phyloP scores from a whole-genome alignment of 1,140 invertebrate species.

The Coptotermes formosanus region DNA sequence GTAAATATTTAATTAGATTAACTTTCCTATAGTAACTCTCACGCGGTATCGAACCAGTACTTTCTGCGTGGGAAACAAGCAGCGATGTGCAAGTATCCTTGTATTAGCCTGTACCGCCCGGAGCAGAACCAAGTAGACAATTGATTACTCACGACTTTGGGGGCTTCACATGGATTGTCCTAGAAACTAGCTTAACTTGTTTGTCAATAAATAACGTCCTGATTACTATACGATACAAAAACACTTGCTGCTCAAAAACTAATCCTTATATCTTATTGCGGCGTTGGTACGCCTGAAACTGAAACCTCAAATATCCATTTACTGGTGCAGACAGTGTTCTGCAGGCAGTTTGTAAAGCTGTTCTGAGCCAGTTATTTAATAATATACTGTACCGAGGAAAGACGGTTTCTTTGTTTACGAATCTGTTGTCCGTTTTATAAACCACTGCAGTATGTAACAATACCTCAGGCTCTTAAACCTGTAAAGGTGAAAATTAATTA shows the following conservation, averaged over 20 bases:
- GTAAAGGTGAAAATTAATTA: too few relatives aligned
- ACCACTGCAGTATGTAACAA: too few relatives aligned
- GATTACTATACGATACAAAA: neutral
- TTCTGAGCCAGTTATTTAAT: neutral
- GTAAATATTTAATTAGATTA: too few relatives aligned
- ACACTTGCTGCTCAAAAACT: neutral
- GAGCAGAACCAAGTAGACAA: neutral
- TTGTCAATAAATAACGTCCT: neutral
- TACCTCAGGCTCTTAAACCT: too few relatives aligned
- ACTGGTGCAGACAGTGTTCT: neutral
- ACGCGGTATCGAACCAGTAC: neutral
- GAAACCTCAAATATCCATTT: neutral
- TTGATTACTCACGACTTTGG: conserved; percentile 1
- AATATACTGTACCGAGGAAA: too few relatives aligned
- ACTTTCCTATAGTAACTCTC: too few relatives aligned
- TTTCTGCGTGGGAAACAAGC: neutral
- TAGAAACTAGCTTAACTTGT: neutral
- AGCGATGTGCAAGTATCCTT: neutral
- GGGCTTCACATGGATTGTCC: neutral
- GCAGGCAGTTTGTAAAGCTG: neutral
- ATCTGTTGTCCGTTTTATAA: too few relatives aligned
- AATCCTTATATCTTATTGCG: neutral
- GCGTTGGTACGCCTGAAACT: neutral
- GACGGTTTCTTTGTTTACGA: too few relatives aligned
- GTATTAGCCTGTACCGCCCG: neutral